Evolutionary conservation across 2,113 vertebrate genomes (phyloP), one percentile per base, ranked within the genome.

Genomic region (Gobio gobio): DNA sequence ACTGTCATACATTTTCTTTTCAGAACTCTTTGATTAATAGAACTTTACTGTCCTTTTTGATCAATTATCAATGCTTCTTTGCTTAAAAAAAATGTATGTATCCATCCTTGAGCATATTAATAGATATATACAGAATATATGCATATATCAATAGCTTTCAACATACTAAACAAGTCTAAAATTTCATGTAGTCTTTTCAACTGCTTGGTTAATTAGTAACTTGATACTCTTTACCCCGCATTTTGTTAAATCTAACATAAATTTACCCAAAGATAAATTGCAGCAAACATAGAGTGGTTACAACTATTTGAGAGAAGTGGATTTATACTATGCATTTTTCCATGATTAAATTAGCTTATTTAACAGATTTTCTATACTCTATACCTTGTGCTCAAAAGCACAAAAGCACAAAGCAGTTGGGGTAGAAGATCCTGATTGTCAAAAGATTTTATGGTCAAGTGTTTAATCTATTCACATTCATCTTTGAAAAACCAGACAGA

Each of bases 401-500:
- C 12, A 8, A n/a, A 49, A 26, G 14, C 3, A 26, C 24, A 26
- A 33, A 33, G 16, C 49, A 36, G 22, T 2, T 56, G 29, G 24
- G 26, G 1, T 54, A 78, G 10, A 70, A 45, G 20, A 61, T 78
- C 22, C 36, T 45, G 5, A 45, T 79, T 78, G 3, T 26, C n/a
- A 79, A 45, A 63, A 10, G 13, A 61, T 45, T 26, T 10, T 45
- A 33, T 47, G 40, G 43, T 81, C 78, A 80, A 33, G 16, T 66
- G 29, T 64, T 33, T 29, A 47, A 49, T 66, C 33, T 10, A 63
- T 79, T 20, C 13, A 66, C 12, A 18, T 66, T 22, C 5, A 3
- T 51, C 45, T 81, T 29, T 81, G 58, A 49, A 81, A 81, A 26
- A 33, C 9, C 2, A 54, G 14, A 51, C 45, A 66, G 24, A 80